Evolutionary conservation across 1,140 invertebrate species (phyloP), one percentile per base, ranked within the genome.

Genomic region (Papilio polyxenes): DNA sequence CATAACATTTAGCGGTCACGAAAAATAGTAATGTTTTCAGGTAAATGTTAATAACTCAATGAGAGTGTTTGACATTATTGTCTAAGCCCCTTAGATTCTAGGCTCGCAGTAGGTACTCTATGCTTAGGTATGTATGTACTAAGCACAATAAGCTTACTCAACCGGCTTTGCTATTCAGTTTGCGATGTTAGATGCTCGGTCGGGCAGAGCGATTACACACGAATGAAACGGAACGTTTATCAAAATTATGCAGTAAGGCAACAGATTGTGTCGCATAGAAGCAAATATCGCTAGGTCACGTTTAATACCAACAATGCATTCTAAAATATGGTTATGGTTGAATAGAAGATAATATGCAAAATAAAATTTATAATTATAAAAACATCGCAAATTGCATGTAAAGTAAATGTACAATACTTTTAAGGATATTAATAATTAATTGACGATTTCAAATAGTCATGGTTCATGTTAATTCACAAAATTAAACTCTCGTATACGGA

Each of bases 131-230:
- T 76, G 76, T 85, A 81, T 80, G 79, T 10, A 40, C 40, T 44
- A 83, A 80, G 82, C 62, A 84, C 75, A 85, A 85, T 85, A 82
- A 80, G 76, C 79, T 90, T 92, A 85, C 86, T 82, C 83, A 91
- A 91, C 85, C 83, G 84, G 79, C 81, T 88, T 88, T 76, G 86
- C 85, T 87, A 92, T 91, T 90, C 87, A 86, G 85, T 80, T 84
- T 87, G 84, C 85, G 84, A 76, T 81, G 82, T 88, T 85, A 59
- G 85, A 82, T 85, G 87, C 87, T 86, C 86, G 85, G 89, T 86
- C 86, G 82, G 84, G 86, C 87, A 82, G 83, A 88, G 86, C 87
- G 88, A 87, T 88, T 88, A 87, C 85, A 87, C 85, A 75, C 78
- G 77, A 85, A 81, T 82, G 82, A 83, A 84, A 87, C 80, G 80